These are phyloP conservation scores for Drosophila merina DNA, from an alignment of 2,888 invertebrate species.

Conservation along the genomic window DNA sequence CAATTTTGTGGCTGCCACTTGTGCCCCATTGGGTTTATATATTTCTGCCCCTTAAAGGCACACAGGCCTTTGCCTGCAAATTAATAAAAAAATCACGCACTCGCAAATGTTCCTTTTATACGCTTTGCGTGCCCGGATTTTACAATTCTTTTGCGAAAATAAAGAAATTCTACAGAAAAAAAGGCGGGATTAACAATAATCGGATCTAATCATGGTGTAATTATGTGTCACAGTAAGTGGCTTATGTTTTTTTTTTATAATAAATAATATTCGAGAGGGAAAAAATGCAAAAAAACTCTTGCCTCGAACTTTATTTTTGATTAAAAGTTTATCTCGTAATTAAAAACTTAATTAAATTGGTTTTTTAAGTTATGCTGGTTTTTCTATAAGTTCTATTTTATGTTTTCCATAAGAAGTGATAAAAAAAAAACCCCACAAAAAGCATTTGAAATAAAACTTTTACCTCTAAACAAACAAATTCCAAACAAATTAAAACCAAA, in stretches of 20 bases:
- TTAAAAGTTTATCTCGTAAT: not conserved
- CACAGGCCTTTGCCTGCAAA: not conserved
- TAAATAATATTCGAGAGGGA: not conserved
- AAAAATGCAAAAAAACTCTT: not conserved
- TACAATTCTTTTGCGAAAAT: slow-evolving; percentile 36
- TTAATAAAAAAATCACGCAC: slow-evolving; percentile 69
- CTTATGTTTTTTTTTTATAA: not conserved
- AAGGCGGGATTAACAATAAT: slow-evolving; percentile 29
- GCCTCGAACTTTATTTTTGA: not conserved
- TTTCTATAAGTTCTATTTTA: too few relatives aligned
- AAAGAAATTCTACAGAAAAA: slow-evolving; percentile 14
- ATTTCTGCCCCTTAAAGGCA: slow-evolving; percentile 6
- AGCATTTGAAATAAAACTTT: not conserved
- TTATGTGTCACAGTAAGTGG: slow-evolving; percentile 47
- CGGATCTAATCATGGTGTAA: slow-evolving; percentile 54
- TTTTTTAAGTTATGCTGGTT: not conserved
- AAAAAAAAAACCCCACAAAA: slow-evolving; percentile 8
- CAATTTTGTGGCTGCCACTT: slow-evolving; percentile 38
- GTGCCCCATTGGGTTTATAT: slow-evolving; percentile 1
- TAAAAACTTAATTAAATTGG: too few relatives aligned
- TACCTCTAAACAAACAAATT: not conserved
- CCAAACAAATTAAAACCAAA: slow-evolving; percentile 14
- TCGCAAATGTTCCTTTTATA: slow-evolving; percentile 62
- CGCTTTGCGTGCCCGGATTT: slow-evolving; percentile 66
- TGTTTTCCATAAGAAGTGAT: too few relatives aligned